Evolutionary conservation across 92 coral and sea anemone species (phyloP).

Genomic region (Actinostola sp.): DNA sequence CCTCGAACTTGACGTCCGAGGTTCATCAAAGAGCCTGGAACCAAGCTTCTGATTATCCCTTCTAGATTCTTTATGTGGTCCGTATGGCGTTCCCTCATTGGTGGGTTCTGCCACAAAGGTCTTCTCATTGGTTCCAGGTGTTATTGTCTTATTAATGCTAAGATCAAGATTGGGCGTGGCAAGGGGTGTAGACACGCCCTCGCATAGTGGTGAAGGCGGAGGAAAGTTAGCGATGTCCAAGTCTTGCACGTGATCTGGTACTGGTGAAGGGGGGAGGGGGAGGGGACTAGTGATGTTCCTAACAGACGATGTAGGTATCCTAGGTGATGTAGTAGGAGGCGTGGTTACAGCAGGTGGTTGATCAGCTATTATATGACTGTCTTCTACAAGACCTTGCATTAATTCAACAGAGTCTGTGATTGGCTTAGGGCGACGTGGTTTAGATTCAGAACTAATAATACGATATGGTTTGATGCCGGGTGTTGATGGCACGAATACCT

Average conservation of each 20-base stretch:
- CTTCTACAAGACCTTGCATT: constrained; percentile 62
- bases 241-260: constrained; percentile 69
- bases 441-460: constrained; percentile 35
- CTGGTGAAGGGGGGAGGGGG: constrained; percentile 81
- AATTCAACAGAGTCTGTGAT: constrained; percentile 58
- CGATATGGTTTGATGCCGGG: constrained; percentile 58
- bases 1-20: constrained; percentile 31
- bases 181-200: constrained; percentile 13
- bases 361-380: constrained; percentile 11
- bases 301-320: constrained; percentile 19
- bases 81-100: constrained; percentile 54
- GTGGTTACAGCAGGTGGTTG: constrained; percentile 26
- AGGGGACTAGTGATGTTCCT: constrained; percentile 41
- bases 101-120: constrained; percentile 65
- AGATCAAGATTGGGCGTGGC: constrained; percentile 24
- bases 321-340: constrained; percentile 15
- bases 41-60: constrained; percentile 35
- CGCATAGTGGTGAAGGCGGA: constrained; percentile 71
- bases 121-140: constrained; percentile 70
- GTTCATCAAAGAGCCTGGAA: constrained; percentile 21
- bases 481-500: constrained; percentile 51
- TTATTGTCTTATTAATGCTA: constrained; percentile 63
- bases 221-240: constrained; percentile 78
- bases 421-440: constrained; percentile 73
- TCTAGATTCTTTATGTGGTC: constrained; percentile 44